Percentiles rank a stretch among this genome's conserved stretches.
phyloP scores from a whole-genome alignment of 2,888 invertebrate genomes.

The Dione vanillae region DNA sequence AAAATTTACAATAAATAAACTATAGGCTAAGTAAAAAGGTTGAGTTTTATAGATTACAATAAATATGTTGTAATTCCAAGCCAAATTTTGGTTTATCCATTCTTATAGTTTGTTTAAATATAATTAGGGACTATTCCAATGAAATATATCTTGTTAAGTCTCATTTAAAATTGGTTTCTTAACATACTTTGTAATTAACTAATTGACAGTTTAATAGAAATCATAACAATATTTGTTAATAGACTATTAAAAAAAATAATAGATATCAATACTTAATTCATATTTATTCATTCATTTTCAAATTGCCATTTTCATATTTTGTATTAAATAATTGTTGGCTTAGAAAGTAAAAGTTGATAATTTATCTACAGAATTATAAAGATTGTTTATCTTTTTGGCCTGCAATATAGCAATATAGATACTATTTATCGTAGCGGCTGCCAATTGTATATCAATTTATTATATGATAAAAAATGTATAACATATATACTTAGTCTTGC shows the following conservation, averaged over 20 bases:
- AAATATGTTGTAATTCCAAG: background rate
- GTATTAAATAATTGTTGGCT: background rate
- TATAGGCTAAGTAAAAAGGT: no score
- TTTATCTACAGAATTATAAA: slow-evolving; percentile 18
- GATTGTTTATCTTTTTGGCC: slow-evolving; percentile 7
- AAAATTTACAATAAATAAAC: no score
- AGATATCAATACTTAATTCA: no score
- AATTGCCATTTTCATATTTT: background rate
- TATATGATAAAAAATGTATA: slow-evolving; percentile 1
- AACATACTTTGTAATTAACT: background rate
- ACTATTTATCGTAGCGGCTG: background rate
- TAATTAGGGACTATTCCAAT: background rate
- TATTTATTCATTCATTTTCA: background rate
- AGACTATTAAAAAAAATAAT: no score
- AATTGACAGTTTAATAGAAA: background rate
- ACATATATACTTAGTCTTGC: background rate
- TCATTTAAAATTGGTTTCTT: slow-evolving; percentile 1
- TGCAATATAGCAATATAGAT: slow-evolving; percentile 4
- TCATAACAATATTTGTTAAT: background rate
- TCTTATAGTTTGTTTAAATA: background rate
- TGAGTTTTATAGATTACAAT: no score
- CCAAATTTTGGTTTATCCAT: background rate
- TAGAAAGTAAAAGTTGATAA: slow-evolving; percentile 1
- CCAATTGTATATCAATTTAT: slow-evolving; percentile 3
- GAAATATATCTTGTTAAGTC: background rate